Conservation (phyloP, 2,113 vertebrate genomes). For the Ochotona curzoniae region DNA sequence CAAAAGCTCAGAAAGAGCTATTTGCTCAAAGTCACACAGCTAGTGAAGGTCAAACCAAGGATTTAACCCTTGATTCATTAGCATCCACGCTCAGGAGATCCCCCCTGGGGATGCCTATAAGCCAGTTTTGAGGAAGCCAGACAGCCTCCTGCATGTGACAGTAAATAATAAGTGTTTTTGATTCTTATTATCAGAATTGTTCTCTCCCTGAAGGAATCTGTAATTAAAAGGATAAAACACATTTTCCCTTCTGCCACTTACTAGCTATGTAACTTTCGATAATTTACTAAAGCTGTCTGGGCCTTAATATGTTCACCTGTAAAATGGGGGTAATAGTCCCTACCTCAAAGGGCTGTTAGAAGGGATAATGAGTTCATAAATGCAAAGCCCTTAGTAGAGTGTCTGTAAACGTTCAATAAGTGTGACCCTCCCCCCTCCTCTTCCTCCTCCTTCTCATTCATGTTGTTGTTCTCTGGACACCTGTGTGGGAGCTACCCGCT, state of each 20-base stretch:
- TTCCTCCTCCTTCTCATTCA: neutral
- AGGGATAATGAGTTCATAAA: constrained; percentile 30
- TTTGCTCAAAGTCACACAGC: neutral
- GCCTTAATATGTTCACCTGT: constrained; percentile 48
- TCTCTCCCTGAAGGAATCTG: constrained; percentile 37
- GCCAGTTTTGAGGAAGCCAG: constrained; percentile 1
- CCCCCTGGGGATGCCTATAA: neutral
- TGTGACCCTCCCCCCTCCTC: neutral
- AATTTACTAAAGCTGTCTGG: constrained; percentile 20
- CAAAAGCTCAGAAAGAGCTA: neutral
- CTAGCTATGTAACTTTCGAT: constrained; percentile 7
- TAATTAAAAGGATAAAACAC: constrained; percentile 19
- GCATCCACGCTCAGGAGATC: neutral
- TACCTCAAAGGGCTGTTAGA: constrained; percentile 18
- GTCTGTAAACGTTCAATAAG: neutral
- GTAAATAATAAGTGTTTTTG: neutral
- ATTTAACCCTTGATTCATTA: neutral
- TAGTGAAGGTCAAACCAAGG: neutral
- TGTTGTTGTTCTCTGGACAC: neutral
- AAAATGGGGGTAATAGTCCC: neutral
- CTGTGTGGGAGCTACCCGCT: neutral
- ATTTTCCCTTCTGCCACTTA: neutral
- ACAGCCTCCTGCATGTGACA: neutral
- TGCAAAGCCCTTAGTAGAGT: neutral
- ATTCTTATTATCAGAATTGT: neutral